Evolutionary conservation across 2,113 vertebrate species (phyloP), one percentile per base, ranked within the genome.

Genomic region (Calidris pugnax): DNA sequence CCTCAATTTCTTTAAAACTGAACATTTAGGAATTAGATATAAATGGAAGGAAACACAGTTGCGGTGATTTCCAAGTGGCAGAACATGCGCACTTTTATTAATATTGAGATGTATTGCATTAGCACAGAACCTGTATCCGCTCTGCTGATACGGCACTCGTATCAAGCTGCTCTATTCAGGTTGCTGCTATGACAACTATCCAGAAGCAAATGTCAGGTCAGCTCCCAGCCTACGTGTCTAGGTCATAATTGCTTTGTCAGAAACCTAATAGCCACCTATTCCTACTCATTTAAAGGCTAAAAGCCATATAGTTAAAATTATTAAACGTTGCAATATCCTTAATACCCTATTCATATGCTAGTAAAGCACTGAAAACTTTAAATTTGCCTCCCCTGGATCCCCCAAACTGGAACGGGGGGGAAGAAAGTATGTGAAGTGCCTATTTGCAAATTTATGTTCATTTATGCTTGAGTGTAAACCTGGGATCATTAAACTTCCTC

Each of bases 171-270:
- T 97, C 90, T 84, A 51, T 87, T 97, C 93, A 96, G 95, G 86
- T 85, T 94, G 98, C 98, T 98, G 98, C 98, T 98, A 98, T 98
- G 98, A 98, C 98, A 98, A 98, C 98, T 97, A 93, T 89, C 91
- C 91, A 71, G 94, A 98, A 97, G 97, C 97, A 98, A 97, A 97
- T 97, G 97, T 97, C 97, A 98, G 98, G 97, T 98, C 97, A 98
- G 94, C 96, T 97, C 79, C 79, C 95, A 97, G 95, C 77, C 77
- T 91, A 91, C 87, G 88, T 85, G 84, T 90, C 95, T 94, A 73
- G 45, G 85, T 77, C 91, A 59, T 97, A 98, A 98, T 89, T 97
- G 93, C 96, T 98, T 97, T 95, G 90, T 97, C 97, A 97, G 96
- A 97, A 97, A 96, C 90, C 95, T 97, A 97, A 97, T 43, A 97